phyloP scores from a whole-genome alignment of 2,888 invertebrate genomes.

The Allophyes oxyacanthae region DNA sequence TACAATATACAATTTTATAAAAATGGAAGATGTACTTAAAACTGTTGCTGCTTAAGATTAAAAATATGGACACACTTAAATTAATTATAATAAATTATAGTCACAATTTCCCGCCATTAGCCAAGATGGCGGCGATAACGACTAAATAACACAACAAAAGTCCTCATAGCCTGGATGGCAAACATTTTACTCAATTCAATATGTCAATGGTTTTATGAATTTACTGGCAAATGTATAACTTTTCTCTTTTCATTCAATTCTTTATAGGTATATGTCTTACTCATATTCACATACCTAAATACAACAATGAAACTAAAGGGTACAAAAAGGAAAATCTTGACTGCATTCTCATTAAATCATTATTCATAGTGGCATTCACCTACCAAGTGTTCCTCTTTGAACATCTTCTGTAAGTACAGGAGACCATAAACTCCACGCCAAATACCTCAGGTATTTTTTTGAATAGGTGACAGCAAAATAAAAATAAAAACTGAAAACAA shows the following conservation, averaged over 20 bases:
- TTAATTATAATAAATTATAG: constrained; percentile 53
- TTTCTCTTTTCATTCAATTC: constrained; percentile 11
- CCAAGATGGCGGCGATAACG: constrained; percentile 43
- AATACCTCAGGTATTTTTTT: not conserved
- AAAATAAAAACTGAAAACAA: constrained; percentile 6
- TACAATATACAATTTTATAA: constrained; percentile 44
- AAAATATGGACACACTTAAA: constrained; percentile 57
- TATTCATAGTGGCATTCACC: too few species aligned
- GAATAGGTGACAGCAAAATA: constrained; percentile 4
- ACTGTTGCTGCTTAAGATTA: constrained; percentile 30
- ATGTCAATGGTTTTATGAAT: constrained; percentile 8
- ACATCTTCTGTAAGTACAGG: too few species aligned
- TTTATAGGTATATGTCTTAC: constrained; percentile 8
- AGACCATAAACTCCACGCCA: too few species aligned
- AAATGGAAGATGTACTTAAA: constrained; percentile 32
- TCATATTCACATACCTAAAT: constrained; percentile 41
- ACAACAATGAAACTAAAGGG: constrained; percentile 12
- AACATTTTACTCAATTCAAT: constrained; percentile 19
- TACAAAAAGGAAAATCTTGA: constrained; percentile 19
- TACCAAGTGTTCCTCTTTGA: too few species aligned
- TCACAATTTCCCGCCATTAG: constrained; percentile 37
- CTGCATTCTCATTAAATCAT: constrained; percentile 16
- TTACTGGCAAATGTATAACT: constrained; percentile 23
- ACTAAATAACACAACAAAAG: constrained; percentile 22
- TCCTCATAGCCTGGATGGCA: not conserved